Conservation (phyloP, 1,140 invertebrate species). For the Ceratoteleas bidentatus region DNA sequence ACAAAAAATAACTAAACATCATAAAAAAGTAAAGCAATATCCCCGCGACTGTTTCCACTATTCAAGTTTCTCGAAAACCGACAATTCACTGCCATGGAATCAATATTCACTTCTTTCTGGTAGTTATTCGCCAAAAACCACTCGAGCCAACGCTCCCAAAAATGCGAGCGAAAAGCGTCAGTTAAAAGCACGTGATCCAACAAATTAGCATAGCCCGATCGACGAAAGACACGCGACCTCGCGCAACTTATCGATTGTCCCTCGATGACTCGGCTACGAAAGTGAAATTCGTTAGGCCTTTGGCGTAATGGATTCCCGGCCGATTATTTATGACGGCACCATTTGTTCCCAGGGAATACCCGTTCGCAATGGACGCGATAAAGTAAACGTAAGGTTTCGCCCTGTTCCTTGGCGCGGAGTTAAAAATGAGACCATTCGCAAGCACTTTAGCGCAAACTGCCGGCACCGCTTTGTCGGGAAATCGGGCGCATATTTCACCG, state of each 20-base stretch:
- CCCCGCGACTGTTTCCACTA: no score
- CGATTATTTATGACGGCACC: constrained; percentile 59
- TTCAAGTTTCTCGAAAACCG: no score
- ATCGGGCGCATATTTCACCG: constrained; percentile 74
- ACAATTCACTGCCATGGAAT: no score
- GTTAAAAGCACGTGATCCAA: no score
- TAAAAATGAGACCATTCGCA: constrained; percentile 76
- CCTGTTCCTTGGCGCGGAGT: constrained; percentile 44
- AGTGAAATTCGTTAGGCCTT: constrained; percentile 37
- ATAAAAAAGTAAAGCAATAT: no score
- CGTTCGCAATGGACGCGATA: constrained; percentile 57
- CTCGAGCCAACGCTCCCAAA: no score
- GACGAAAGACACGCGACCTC: constrained; percentile 9
- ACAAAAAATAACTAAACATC: no score
- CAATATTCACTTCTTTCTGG: no score
- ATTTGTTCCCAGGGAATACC: constrained; percentile 47
- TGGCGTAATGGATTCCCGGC: constrained; percentile 23
- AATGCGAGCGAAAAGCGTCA: no score
- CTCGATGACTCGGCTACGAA: constrained; percentile 9
- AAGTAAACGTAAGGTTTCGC: constrained; percentile 57
- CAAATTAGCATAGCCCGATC: constrained; percentile 1
- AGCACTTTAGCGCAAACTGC: constrained; percentile 73
- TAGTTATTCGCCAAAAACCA: no score
- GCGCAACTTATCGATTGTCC: constrained; percentile 13
- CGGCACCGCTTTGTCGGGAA: constrained; percentile 73